A percentile compares a stretch with the other conserved stretches of the same genome.
Evolutionary conservation across 2,797 vertebrate species (phyloP).

Genomic region (Epinephelus awoara): DNA sequence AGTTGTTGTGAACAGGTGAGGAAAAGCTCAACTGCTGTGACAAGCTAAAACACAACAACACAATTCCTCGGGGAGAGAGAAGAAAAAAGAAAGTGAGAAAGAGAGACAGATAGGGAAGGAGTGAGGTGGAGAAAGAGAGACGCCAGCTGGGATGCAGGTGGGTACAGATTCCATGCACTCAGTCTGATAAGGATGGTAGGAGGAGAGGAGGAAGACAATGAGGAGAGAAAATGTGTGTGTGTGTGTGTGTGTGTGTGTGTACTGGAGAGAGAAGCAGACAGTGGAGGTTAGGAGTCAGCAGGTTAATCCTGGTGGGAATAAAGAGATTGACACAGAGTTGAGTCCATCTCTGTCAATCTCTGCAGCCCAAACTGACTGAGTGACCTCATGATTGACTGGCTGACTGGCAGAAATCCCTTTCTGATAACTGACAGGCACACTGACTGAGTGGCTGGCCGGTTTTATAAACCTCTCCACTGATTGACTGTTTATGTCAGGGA

Average conservation of each 20-base stretch:
- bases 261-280: neutral
- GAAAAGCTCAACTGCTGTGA: constrained; percentile 66
- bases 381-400: constrained; percentile 37
- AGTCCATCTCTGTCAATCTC: constrained; percentile 49
- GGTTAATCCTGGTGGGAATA: constrained; percentile 62
- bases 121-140: neutral
- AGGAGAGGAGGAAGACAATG: constrained; percentile 23
- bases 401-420: constrained; percentile 42
- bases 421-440: constrained; percentile 34
- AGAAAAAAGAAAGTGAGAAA: constrained; percentile 14
- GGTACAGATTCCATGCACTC: constrained; percentile 36
- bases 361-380: constrained; percentile 19
- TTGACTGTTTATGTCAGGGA: neutral
- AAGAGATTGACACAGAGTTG: constrained; percentile 46
- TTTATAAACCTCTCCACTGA: constrained; percentile 9
- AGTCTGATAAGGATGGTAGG: constrained; percentile 45
- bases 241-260: neutral
- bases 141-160: constrained; percentile 70
- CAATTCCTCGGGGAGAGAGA: constrained; percentile 48
- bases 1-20: constrained; percentile 70
- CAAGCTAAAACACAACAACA: constrained; percentile 65
- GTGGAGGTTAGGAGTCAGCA: constrained; percentile 35
- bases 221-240: neutral
- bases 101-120: neutral
- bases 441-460: neutral